A percentile compares a stretch with the other conserved stretches of the same genome.
Conservation (phyloP, 2,888 invertebrate species). For the Tupiocoris notatus region DNA sequence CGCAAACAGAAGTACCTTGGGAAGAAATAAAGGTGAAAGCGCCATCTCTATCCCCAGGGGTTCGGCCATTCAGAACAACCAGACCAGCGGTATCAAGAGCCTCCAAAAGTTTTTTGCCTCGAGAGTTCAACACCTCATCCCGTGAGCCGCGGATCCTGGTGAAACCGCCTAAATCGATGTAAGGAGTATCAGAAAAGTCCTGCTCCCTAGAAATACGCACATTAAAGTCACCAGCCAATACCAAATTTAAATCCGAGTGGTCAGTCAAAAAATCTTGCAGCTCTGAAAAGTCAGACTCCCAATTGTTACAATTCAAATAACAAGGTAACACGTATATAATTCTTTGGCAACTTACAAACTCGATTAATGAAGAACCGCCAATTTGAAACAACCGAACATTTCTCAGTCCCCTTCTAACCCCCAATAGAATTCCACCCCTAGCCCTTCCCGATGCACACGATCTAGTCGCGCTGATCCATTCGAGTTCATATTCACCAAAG, state of each 20-base stretch:
- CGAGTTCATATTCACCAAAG: background rate
- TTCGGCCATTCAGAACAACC: conserved; percentile 39
- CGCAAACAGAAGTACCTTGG: conserved; percentile 28
- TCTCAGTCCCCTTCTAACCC: background rate
- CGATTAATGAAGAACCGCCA: background rate
- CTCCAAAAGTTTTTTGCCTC: background rate
- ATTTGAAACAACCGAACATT: background rate
- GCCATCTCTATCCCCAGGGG: conserved; percentile 25
- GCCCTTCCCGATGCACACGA: background rate
- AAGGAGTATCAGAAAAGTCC: background rate
- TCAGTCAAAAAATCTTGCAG: conserved; percentile 1
- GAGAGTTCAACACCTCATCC: background rate
- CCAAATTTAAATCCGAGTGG: background rate
- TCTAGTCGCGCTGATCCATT: background rate
- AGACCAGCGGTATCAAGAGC: conserved; percentile 10
- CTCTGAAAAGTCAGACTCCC: background rate
- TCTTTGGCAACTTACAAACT: background rate
- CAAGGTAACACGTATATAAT: background rate
- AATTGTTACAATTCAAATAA: conserved; percentile 8
- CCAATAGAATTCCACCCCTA: background rate
- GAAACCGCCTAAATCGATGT: background rate
- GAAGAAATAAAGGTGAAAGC: conserved; percentile 37
- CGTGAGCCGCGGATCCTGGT: background rate
- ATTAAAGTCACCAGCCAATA: conserved; percentile 8
- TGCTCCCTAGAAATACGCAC: background rate